Conservation (phyloP, 2,113 vertebrate species). For the Cromileptes altivelis region DNA sequence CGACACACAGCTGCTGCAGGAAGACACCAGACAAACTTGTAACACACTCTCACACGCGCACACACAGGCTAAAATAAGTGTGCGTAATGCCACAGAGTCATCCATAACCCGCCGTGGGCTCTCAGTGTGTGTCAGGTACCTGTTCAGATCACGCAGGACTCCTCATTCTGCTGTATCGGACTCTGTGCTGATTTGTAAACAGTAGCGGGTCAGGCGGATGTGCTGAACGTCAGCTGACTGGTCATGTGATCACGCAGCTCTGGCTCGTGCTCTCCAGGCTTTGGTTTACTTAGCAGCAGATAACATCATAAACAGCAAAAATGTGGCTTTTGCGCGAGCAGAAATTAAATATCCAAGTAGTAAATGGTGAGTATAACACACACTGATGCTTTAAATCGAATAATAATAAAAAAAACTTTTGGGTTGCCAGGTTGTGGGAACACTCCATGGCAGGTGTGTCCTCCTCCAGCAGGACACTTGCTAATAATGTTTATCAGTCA, state of each 20-base stretch:
- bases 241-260: slow-evolving; percentile 63
- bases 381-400: not conserved
- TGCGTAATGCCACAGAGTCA: not conserved
- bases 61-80: too few relatives aligned
- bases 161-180: slow-evolving; percentile 63
- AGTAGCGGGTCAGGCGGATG: slow-evolving; percentile 72
- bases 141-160: slow-evolving; percentile 62
- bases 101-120: not conserved
- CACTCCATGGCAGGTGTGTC: not conserved
- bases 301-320: not conserved
- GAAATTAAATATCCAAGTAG: not conserved
- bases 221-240: slow-evolving; percentile 75
- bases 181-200: slow-evolving; percentile 78
- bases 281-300: not conserved
- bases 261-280: not conserved
- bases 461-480: not conserved
- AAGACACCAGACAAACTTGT: not conserved
- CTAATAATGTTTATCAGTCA: not conserved
- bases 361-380: not conserved
- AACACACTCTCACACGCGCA: not conserved
- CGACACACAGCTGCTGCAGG: slow-evolving; percentile 34
- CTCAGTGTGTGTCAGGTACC: slow-evolving; percentile 47
- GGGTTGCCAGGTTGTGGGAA: slow-evolving; percentile 5
- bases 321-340: not conserved
- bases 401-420: not conserved